Evolutionary conservation across 2,113 vertebrate genomes (phyloP), one percentile per base, ranked within the genome.

Genomic region (Oostethus manadensis): DNA sequence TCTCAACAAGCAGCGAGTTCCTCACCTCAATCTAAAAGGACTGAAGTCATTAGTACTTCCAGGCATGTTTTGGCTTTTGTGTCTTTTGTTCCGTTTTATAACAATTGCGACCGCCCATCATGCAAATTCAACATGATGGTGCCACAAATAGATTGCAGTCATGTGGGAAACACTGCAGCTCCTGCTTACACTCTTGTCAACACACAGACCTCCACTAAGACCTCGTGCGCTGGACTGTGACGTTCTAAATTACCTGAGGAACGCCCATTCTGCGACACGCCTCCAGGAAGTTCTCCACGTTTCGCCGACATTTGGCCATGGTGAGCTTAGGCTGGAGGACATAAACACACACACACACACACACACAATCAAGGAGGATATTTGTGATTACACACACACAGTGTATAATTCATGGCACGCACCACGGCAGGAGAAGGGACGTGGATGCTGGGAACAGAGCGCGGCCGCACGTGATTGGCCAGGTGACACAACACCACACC

Each of bases 281-380:
- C 86, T 99, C 97, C 71, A 99, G 81, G 84, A 99, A 99, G 84
- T 99, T 99, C 85, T 99, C 97, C 59, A 99, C 97, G 0, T 98
- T 99, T 46, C 97, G 86, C 50, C 97, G 92, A 88, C 97, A 99
- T 77, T 99, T 99, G 56, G 97, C 97, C 92, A 99, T 99, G n/a
- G 95, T 98, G 78, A 99, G 91, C 83, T 96, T 99, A 74, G 97
- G 97, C 97, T 99, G 51, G 29, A 77, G 66, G 38, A 10, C 7
- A 10, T 2, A 3, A 6, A 77, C 65, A 55, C 7, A 62, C 5
- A 3, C n/a, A 6, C 10, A 14, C 9, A n/a, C 17, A 29, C 9
- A 62, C 5, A 3, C n/a, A 6, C 10, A 14, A 4, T 11, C 17
- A 29, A 4, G 3, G 14, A 3, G 58, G 22, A 45, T 10, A 22